These are phyloP conservation scores for Eupithecia subumbrata DNA, from an alignment of 2,888 invertebrate species.

Conservation along the genomic window DNA sequence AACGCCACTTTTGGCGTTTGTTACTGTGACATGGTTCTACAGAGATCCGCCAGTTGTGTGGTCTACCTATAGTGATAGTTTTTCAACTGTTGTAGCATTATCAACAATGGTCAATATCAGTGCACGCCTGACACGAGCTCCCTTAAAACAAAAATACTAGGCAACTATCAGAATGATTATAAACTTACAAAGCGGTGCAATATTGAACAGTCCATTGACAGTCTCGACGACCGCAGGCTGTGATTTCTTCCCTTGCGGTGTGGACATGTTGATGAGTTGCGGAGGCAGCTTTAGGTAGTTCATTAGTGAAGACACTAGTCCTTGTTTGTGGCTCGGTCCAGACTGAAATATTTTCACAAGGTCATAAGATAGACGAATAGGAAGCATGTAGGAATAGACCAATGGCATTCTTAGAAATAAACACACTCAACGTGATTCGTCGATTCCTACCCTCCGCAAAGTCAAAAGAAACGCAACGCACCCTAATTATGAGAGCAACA, in stretches of 20 bases:
- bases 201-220: slow-evolving; percentile 92
- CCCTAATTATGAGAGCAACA: too few species aligned
- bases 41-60: too few species aligned
- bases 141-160: too few species aligned
- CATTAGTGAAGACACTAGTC: slow-evolving; percentile 87
- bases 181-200: slow-evolving; percentile 92
- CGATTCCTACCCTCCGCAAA: too few species aligned
- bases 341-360: slow-evolving; percentile 59
- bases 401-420: neutral
- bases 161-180: too few species aligned
- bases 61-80: too few species aligned
- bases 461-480: too few species aligned
- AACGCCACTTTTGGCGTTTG: too few species aligned
- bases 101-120: neutral
- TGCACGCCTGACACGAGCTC: neutral
- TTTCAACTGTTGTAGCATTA: neutral
- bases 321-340: slow-evolving; percentile 87
- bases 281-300: slow-evolving; percentile 84
- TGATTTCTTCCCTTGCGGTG: slow-evolving; percentile 77
- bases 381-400: neutral
- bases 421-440: too few species aligned
- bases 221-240: slow-evolving; percentile 84
- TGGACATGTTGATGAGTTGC: slow-evolving; percentile 79
- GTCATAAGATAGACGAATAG: neutral
- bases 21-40: too few species aligned